Base-by-base conservation (phyloP, 2,888 invertebrate genomes). In the Lycia hirtaria region DNA sequence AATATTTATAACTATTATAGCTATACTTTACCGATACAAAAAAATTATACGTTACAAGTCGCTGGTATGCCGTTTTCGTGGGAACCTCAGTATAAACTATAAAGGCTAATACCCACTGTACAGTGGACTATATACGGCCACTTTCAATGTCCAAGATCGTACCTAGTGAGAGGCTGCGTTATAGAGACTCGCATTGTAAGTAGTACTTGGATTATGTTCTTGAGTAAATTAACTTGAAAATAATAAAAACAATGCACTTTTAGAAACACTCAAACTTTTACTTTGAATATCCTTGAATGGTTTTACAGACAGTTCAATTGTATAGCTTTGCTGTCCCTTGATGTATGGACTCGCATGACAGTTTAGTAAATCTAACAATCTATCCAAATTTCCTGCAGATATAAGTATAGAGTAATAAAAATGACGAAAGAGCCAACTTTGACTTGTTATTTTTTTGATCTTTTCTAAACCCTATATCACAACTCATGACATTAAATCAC, bases 61-160 rank as follows among this genome's bases (percentile, higher is more conserved):
- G 67, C 71, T 65, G 62, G 72, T 66, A 58, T 59, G 71, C 70
- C 69, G 73, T 73, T 74, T 78, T 71, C 81, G 81, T 85, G 84
- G 80, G 84, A 85, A 83, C 79, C 30, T 12, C 22, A 3, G 14
- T 10, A 14, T 19, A 15, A 45, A 3, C 22, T 10, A 14, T 19
- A 15, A 45, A 45, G 14, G 7, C 40, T 6, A 15, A 15, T 33
- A 53, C 37, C 12, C n/a, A 33, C 12, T 10, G 33, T 9, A 17
- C 40, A 44, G 19, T 28, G 24, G 26, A 12, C 41, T 33, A 33
- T 26, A 41, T 53, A 24, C 62, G 71, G 40, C 50, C 51, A 68
- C 69, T 70, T 73, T 74, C 69, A 68, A 65, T 58, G 62, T 62
- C 63, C 67, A 69, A 74, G 72, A 72, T 65, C 72, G 65, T n/a